phyloP scores from a whole-genome alignment of 2,888 invertebrate genomes.

The Steinernema hermaphroditum region DNA sequence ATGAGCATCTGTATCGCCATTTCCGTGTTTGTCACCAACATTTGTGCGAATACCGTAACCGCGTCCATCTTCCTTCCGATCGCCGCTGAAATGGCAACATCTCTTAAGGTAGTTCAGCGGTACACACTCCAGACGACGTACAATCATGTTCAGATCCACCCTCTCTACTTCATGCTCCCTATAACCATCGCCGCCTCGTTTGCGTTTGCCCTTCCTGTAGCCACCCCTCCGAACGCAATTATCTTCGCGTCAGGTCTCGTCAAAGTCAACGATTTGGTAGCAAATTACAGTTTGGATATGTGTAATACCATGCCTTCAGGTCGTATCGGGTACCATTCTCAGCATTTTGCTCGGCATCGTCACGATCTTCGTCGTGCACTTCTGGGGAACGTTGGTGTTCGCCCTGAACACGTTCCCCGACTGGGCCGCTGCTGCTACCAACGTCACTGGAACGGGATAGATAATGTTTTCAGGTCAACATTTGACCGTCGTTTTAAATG shows the following conservation, averaged over 20 bases:
- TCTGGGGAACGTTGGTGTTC: conserved; percentile 44
- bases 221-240: conserved; percentile 91
- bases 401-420: conserved; percentile 42
- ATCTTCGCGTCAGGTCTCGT: conserved; percentile 55
- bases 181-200: conserved; percentile 67
- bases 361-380: conserved; percentile 51
- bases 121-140: neutral
- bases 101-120: neutral
- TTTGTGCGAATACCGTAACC: conserved; percentile 84
- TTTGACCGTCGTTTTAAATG: neutral
- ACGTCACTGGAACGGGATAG: neutral
- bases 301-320: conserved; percentile 40
- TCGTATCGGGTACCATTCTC: conserved; percentile 45
- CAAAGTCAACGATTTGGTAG: conserved; percentile 56
- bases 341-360: conserved; percentile 44
- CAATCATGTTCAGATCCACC: conserved; percentile 53
- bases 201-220: conserved; percentile 74
- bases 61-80: conserved; percentile 86
- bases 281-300: conserved; percentile 44
- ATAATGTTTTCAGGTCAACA: neutral
- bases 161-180: conserved; percentile 68
- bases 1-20: conserved; percentile 78
- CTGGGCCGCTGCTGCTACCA: conserved; percentile 35
- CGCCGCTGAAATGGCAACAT: conserved; percentile 56
- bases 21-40: conserved; percentile 82